These are phyloP conservation scores for Tribolium freemani DNA, from an alignment of 2,888 invertebrate species.

Conservation along the genomic window DNA sequence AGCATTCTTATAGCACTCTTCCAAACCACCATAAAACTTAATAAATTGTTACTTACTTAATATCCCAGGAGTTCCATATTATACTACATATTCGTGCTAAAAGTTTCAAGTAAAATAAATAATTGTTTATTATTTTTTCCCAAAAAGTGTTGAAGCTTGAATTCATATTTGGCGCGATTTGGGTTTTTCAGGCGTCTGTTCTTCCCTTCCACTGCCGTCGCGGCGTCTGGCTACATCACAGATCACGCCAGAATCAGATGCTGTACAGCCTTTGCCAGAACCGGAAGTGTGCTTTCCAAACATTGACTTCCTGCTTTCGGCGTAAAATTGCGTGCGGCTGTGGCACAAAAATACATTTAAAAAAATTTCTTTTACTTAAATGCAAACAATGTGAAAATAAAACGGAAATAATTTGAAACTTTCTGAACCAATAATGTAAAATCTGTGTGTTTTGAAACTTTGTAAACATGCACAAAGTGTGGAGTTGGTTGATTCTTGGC, in stretches of 20 bases:
- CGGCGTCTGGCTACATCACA: conserved; percentile 35
- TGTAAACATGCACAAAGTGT: conserved; percentile 38
- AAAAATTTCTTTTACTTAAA: background rate
- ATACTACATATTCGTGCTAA: too few relatives aligned
- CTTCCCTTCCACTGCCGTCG: conserved; percentile 34
- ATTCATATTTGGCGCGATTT: conserved; percentile 20
- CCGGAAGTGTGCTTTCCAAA: conserved; percentile 33
- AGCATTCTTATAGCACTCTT: too few relatives aligned
- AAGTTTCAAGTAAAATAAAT: too few relatives aligned
- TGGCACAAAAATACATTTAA: background rate
- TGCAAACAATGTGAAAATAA: background rate
- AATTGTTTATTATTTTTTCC: too few relatives aligned
- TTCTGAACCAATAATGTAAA: background rate
- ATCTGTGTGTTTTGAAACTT: conserved; percentile 2
- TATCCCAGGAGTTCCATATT: too few relatives aligned
- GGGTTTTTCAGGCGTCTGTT: conserved; percentile 23
- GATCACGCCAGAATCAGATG: conserved; percentile 37
- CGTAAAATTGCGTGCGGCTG: conserved; percentile 22
- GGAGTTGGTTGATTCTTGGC: conserved; percentile 34
- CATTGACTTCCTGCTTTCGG: conserved; percentile 11
- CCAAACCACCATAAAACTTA: too few relatives aligned
- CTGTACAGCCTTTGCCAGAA: conserved; percentile 31
- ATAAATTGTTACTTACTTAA: too few relatives aligned
- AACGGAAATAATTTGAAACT: conserved; percentile 7
- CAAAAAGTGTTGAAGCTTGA: background rate